A percentile compares a stretch with the other conserved stretches of the same genome.
Conservation (phyloP, 2,888 invertebrate genomes). For the Salticus scenicus region DNA sequence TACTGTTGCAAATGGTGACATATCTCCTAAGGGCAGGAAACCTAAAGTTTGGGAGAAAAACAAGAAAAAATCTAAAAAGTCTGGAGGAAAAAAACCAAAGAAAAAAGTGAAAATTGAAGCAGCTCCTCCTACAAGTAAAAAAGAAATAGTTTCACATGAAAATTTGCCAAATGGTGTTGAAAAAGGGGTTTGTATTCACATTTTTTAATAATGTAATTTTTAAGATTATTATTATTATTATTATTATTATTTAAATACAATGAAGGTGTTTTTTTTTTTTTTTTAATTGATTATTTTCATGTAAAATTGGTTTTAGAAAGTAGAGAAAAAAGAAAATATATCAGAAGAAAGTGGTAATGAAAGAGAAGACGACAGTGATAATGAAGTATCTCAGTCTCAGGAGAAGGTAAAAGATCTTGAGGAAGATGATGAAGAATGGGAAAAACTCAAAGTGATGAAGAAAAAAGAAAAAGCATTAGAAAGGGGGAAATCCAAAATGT, state of each 20-base stretch:
- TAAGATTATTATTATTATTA: neutral
- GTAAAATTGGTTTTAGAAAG: neutral
- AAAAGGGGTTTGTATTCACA: conserved; percentile 9
- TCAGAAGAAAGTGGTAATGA: conserved; percentile 42
- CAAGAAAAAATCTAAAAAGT: conserved; percentile 71
- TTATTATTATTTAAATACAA: neutral
- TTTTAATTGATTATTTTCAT: neutral
- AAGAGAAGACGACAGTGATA: conserved; percentile 28
- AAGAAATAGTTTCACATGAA: neutral
- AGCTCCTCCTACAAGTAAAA: neutral
- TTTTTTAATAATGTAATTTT: neutral
- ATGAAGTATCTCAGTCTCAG: neutral
- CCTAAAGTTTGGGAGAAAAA: conserved; percentile 87
- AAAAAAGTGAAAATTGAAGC: conserved; percentile 44
- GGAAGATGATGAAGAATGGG: conserved; percentile 90
- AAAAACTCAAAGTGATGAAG: conserved; percentile 86
- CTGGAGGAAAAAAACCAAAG: conserved; percentile 68
- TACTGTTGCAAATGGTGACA: conserved; percentile 7
- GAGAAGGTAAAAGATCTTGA: conserved; percentile 30
- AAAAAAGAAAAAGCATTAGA: conserved; percentile 89
- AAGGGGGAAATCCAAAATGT: conserved; percentile 93
- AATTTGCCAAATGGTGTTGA: conserved; percentile 9
- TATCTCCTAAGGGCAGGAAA: conserved; percentile 75
- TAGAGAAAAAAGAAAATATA: conserved; percentile 51
- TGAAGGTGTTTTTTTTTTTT: neutral